Percentiles rank a stretch among this genome's conserved stretches.
phyloP scores from a whole-genome alignment of 2,888 invertebrate genomes.

The Scaptomyza polygonia region DNA sequence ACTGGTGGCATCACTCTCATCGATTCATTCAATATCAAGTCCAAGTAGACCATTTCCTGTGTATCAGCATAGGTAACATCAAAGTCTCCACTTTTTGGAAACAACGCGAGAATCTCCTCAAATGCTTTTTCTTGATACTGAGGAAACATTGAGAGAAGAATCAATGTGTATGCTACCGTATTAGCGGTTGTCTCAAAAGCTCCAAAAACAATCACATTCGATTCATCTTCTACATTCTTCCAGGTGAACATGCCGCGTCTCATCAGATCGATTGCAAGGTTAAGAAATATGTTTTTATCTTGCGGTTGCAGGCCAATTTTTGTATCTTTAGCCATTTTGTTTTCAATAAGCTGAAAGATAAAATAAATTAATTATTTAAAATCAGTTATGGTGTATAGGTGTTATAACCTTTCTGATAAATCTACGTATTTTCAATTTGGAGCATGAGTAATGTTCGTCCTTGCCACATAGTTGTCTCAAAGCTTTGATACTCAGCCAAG shows the following conservation, averaged over 20 bases:
- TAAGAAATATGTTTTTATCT: conserved; percentile 69
- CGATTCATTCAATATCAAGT: conserved; percentile 81
- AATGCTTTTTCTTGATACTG: conserved; percentile 78
- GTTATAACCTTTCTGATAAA: conserved; percentile 73
- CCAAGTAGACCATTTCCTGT: conserved; percentile 80
- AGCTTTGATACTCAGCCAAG: conserved; percentile 71
- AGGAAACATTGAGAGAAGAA: conserved; percentile 81
- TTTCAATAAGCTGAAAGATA: conserved; percentile 61
- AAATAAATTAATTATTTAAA: not conserved
- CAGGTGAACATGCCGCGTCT: conserved; percentile 69
- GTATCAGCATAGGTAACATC: conserved; percentile 75
- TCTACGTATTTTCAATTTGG: conserved; percentile 68
- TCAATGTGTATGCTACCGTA: conserved; percentile 70
- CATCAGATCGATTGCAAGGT: conserved; percentile 74
- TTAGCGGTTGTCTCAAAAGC: conserved; percentile 83
- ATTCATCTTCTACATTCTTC: conserved; percentile 80
- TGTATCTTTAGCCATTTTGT: conserved; percentile 57
- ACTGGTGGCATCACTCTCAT: conserved; percentile 82
- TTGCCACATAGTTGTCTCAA: conserved; percentile 64
- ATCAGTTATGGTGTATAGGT: too few species aligned
- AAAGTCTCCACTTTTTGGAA: conserved; percentile 64
- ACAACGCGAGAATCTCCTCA: conserved; percentile 75
- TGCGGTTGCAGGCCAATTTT: conserved; percentile 14
- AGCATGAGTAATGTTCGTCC: conserved; percentile 59
- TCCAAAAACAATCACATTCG: conserved; percentile 81